These are phyloP conservation scores for Meganola albula DNA, from an alignment of 2,888 invertebrate genomes.

Conservation along the genomic window DNA sequence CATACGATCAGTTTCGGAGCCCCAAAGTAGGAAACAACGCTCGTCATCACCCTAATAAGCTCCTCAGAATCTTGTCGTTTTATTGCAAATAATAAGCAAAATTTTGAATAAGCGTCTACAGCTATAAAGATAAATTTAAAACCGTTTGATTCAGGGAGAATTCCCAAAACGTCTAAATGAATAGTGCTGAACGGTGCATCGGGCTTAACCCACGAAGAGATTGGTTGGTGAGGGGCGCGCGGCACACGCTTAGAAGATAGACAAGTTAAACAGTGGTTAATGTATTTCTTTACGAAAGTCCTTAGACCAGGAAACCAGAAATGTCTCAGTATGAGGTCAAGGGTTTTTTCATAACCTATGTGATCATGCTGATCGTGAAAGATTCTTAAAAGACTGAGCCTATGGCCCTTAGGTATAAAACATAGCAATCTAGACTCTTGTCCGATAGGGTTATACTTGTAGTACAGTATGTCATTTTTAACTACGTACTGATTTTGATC, in stretches of 20 bases:
- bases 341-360: background rate
- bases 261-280: slow-evolving; percentile 8
- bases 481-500: background rate
- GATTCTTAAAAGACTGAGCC: slow-evolving; percentile 17
- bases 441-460: slow-evolving; percentile 10
- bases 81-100: slow-evolving; percentile 21
- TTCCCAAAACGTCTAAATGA: slow-evolving; percentile 16
- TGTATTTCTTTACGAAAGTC: slow-evolving; percentile 6
- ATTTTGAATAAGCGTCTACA: slow-evolving; percentile 25
- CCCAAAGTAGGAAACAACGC: slow-evolving; percentile 18
- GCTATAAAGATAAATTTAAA: slow-evolving; percentile 16
- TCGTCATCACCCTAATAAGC: slow-evolving; percentile 11
- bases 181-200: slow-evolving; percentile 16
- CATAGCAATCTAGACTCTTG: slow-evolving; percentile 19
- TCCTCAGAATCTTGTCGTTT: slow-evolving; percentile 20
- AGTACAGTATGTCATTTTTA: slow-evolving; percentile 9
- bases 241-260: slow-evolving; percentile 15
- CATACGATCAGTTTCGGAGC: slow-evolving; percentile 16
- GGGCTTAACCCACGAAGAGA: slow-evolving; percentile 21
- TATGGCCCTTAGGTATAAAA: slow-evolving; percentile 26
- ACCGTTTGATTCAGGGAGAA: slow-evolving; percentile 17
- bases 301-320: slow-evolving; percentile 20
- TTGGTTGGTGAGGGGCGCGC: slow-evolving; percentile 15
- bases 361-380: slow-evolving; percentile 2
- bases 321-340: slow-evolving; percentile 5